Evolutionary conservation across 2,113 vertebrate species (phyloP).

Genomic region (Pterocles gutturalis): DNA sequence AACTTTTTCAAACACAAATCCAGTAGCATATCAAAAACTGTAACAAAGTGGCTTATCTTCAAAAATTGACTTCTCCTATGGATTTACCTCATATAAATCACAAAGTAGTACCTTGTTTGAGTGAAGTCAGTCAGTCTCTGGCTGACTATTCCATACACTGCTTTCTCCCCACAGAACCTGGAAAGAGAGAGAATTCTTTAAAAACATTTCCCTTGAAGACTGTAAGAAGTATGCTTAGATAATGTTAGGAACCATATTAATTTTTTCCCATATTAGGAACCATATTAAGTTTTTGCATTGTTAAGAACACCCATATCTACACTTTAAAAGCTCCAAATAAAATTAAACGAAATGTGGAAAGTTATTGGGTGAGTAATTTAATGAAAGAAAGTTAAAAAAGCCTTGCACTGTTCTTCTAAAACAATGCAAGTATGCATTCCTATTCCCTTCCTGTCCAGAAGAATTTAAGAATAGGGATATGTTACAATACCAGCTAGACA

Average conservation of each 20-base stretch:
- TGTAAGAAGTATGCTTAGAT: background rate
- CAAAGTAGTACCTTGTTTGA: background rate
- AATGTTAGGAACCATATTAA: accelerated
- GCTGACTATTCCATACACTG: background rate
- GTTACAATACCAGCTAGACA: background rate
- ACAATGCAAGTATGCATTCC: accelerated
- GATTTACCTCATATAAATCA: background rate
- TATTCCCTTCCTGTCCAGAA: background rate
- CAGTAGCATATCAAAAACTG: background rate
- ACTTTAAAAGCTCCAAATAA: background rate
- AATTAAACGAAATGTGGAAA: background rate
- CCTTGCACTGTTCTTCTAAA: background rate
- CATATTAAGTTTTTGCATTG: background rate
- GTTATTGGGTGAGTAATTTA: background rate
- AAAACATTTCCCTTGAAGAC: background rate
- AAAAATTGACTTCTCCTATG: background rate
- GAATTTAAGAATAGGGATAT: background rate
- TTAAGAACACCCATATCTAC: background rate
- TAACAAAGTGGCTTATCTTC: background rate
- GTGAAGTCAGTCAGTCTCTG: background rate
- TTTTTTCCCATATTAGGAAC: background rate
- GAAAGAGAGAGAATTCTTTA: background rate
- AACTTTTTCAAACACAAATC: background rate
- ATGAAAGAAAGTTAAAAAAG: background rate
- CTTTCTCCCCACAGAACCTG: background rate